Evolutionary conservation across 2,888 invertebrate species (phyloP).

Genomic region (Eilema caniola): DNA sequence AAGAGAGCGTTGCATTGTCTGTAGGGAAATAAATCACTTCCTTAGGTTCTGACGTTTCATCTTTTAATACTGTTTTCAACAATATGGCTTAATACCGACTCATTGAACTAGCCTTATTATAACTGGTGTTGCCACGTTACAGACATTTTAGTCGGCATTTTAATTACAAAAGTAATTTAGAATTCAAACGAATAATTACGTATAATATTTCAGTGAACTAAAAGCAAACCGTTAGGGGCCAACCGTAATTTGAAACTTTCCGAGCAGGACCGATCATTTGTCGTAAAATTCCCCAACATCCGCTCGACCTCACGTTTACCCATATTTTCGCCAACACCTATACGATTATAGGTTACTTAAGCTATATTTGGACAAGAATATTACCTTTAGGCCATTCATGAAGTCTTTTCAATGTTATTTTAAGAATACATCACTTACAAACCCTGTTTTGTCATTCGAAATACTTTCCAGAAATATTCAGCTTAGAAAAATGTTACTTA

Average conservation of each 20-base stretch:
- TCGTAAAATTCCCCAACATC: conserved; percentile 65
- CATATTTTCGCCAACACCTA: conserved; percentile 58
- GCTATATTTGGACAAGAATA: conserved; percentile 11
- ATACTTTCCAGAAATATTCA: background rate
- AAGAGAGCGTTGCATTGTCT: background rate
- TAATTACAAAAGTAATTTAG: conserved; percentile 64
- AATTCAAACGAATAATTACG: conserved; percentile 57
- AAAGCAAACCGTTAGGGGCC: conserved; percentile 52
- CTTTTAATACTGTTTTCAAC: conserved; percentile 25
- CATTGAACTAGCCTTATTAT: conserved; percentile 54
- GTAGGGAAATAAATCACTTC: conserved; percentile 4
- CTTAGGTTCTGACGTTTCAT: background rate
- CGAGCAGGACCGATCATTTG: conserved; percentile 64
- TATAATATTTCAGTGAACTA: conserved; percentile 65
- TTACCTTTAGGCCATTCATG: background rate
- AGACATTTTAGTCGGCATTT: conserved; percentile 49
- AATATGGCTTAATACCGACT: background rate
- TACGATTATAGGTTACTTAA: conserved; percentile 23
- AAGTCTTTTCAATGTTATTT: background rate
- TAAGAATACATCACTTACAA: background rate
- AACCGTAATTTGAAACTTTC: conserved; percentile 69
- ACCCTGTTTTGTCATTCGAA: background rate
- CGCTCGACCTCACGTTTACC: conserved; percentile 54
- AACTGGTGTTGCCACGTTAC: conserved; percentile 34
- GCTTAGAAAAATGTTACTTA: conserved; percentile 24